Evolutionary conservation across 1,140 invertebrate genomes (phyloP).

Genomic region (Limonius californicus): DNA sequence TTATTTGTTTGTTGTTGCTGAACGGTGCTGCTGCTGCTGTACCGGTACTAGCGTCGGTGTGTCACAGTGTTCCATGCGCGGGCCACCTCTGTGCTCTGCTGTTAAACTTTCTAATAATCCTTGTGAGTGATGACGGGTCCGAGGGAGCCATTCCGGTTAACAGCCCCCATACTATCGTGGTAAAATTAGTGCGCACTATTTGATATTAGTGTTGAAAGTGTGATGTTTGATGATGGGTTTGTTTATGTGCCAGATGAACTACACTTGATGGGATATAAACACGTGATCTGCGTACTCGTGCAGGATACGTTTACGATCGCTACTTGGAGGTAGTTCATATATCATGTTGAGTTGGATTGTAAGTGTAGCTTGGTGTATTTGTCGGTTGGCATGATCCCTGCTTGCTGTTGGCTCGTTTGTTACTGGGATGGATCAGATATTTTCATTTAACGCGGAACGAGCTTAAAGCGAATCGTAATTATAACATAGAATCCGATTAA

Average conservation of each 20-base stretch:
- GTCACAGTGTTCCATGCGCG: too few species aligned
- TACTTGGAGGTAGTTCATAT: conserved; percentile 13
- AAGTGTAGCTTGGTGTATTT: conserved; percentile 21
- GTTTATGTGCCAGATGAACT: background rate
- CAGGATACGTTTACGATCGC: conserved; percentile 1
- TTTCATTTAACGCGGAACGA: background rate
- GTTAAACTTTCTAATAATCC: too few species aligned
- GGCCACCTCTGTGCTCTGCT: too few species aligned
- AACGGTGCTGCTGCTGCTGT: too few species aligned
- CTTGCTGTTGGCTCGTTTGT: background rate
- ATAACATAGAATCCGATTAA: too few species aligned
- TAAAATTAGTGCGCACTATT: background rate
- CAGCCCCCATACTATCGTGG: too few species aligned
- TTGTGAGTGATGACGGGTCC: too few species aligned
- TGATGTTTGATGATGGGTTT: background rate
- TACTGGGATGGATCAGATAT: background rate
- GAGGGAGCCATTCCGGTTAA: too few species aligned
- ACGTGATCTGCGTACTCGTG: background rate
- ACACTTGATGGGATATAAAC: conserved; percentile 8
- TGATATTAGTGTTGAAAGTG: background rate
- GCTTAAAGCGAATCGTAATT: too few species aligned
- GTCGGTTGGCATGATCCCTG: background rate
- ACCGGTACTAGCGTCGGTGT: too few species aligned
- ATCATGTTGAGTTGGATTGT: conserved; percentile 30
- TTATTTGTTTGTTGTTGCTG: conserved; percentile 10